Base-by-base conservation (phyloP, 2,113 vertebrate species). In the Hippoglossus stenolepis region DNA sequence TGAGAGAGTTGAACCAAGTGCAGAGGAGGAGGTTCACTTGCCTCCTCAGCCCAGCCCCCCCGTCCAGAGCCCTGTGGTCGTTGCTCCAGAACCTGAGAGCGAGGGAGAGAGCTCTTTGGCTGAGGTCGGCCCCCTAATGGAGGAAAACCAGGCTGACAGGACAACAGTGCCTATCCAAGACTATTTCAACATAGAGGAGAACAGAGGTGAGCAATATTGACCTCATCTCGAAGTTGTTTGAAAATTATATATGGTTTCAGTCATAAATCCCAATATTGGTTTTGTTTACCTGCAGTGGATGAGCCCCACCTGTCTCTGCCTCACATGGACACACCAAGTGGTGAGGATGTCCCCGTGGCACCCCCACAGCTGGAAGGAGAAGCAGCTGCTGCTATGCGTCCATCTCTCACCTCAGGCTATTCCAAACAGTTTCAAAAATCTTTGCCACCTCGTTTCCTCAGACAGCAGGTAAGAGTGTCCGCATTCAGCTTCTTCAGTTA, bases 391-490 rank as follows among this genome's bases (percentile, higher is more conserved):
- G 95, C 96, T 0, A 94, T 97, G 86, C 96, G 97, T 47, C 97
- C 97, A 70, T 92, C 97, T 79, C 92, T 97, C 21, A 94, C 96
- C 71, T 96, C 97, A 0, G 97, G 98, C 86, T 99, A 99, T 91
- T 99, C 98, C 58, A 99, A 99, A 81, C 98, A 98, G 90, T 99
- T 99, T 89, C 98, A 99, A 82, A 99, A 99, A 76, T 97, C 98
- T 56, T 89, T 99, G 35, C 98, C 98, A 26, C 98, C 98, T 51
- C 95, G 98, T 77, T 99, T 99, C 88, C 98, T 99, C 80, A 94
- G 98, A 82, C 98, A 99, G 77, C 98, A 99, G 97, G 98, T 97
- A 93, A 70, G 45, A 11, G 40, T 66, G 3, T 64, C 49, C 4
- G 31, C 43, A 8, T 65, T 57, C 40, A 45, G 5, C 17, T 10